A percentile compares a stretch with the other conserved stretches of the same genome.
phyloP scores from a whole-genome alignment of 92 coral and sea anemone genomes.

The Metridium senile region DNA sequence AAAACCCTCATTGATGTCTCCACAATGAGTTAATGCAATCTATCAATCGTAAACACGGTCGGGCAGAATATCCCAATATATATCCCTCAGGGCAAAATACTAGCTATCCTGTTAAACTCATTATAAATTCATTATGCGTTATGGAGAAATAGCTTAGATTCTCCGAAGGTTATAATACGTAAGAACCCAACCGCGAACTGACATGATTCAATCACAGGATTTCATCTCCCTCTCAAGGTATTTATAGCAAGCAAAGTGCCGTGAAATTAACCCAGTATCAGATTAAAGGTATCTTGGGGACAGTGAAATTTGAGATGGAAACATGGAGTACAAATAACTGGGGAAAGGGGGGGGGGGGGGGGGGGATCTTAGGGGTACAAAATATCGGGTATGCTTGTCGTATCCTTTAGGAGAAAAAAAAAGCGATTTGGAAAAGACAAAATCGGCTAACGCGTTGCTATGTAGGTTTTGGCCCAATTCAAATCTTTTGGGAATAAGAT shows the following conservation, averaged over 20 bases:
- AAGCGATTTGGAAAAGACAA: no score
- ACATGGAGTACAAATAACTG: no score
- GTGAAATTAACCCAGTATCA: background rate
- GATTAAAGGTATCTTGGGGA: conserved; percentile 13
- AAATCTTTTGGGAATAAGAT: no score
- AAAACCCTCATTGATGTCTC: background rate
- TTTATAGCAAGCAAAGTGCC: conserved; percentile 25
- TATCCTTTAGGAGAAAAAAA: no score
- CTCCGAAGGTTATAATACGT: background rate
- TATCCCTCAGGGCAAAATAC: no score
- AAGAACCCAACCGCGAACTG: conserved; percentile 23
- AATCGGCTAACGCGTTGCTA: no score
- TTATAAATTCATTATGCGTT: conserved; percentile 14
- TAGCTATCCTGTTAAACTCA: conserved; percentile 26
- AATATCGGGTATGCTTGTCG: no score
- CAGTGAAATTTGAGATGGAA: conserved; percentile 7
- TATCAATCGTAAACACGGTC: background rate
- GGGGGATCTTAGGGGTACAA: no score
- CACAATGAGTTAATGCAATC: background rate
- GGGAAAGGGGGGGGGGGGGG: no score
- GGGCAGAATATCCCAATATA: no score
- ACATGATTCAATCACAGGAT: conserved; percentile 7
- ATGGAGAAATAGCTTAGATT: conserved; percentile 16
- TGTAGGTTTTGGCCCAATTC: no score
- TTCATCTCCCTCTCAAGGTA: conserved; percentile 9